Conservation (phyloP, 2,797 vertebrate genomes). For the Bradypus variegatus region DNA sequence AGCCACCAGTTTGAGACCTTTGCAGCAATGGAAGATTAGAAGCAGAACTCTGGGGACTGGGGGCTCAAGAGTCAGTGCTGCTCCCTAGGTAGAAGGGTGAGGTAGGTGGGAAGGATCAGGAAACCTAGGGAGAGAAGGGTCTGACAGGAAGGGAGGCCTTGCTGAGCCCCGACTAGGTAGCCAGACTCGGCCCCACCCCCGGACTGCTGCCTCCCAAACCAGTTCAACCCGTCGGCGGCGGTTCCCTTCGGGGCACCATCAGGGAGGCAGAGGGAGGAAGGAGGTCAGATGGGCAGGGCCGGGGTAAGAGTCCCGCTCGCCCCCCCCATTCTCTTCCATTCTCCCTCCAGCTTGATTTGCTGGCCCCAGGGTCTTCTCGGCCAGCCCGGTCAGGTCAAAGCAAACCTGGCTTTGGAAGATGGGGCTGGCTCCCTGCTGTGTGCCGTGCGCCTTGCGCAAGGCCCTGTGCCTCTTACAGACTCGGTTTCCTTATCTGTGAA, state of each 20-base stretch:
- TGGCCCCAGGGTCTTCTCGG: not conserved
- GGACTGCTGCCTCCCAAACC: constrained; percentile 49
- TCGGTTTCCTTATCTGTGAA: constrained; percentile 38
- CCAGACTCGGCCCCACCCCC: constrained; percentile 3
- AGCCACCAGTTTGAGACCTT: not conserved
- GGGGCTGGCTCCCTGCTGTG: not conserved
- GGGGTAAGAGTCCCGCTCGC: not conserved
- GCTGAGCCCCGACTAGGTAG: not conserved
- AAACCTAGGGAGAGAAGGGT: not conserved
- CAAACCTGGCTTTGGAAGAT: not conserved
- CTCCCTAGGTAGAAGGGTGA: not conserved
- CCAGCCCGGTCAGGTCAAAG: not conserved
- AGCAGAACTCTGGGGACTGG: not conserved
- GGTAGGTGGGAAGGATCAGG: not conserved
- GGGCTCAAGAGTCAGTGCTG: not conserved
- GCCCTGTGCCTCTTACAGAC: not conserved
- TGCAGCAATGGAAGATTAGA: not conserved
- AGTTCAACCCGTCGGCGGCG: constrained; percentile 49
- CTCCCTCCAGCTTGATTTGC: not conserved
- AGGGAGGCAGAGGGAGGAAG: constrained; percentile 2
- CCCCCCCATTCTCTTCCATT: not conserved
- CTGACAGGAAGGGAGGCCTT: not conserved
- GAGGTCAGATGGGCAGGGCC: constrained; percentile 43
- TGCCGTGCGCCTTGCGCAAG: not conserved
- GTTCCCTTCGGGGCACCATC: constrained; percentile 9